Evolutionary conservation across 92 coral and sea anemone genomes (phyloP).

Genomic region (Montipora capitata): DNA sequence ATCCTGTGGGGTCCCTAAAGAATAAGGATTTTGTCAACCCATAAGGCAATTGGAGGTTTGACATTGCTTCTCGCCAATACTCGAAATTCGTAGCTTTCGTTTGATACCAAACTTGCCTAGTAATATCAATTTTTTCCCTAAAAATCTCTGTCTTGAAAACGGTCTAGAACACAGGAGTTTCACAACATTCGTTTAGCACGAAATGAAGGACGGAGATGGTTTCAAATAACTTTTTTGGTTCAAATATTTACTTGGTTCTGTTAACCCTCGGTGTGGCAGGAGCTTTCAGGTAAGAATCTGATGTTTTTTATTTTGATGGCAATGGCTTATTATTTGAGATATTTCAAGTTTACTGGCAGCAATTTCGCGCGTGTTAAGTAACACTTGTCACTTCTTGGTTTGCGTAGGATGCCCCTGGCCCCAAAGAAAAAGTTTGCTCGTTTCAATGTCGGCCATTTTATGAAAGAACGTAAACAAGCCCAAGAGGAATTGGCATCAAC

Average conservation of each 20-base stretch:
- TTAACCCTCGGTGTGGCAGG: not conserved
- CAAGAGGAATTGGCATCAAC: constrained; percentile 33
- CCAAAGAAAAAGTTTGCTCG: constrained; percentile 20
- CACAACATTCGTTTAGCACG: not conserved
- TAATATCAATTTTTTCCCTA: too few species aligned
- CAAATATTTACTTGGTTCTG: constrained; percentile 9
- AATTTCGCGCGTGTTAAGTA: constrained; percentile 23
- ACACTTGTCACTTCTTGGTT: constrained; percentile 32
- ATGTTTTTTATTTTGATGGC: constrained; percentile 36
- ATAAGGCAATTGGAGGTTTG: constrained; percentile 44
- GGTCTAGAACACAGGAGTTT: not conserved
- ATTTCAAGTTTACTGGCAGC: constrained; percentile 32
- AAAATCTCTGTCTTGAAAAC: constrained; percentile 32
- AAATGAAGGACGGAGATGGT: constrained; percentile 20
- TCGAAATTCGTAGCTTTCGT: constrained; percentile 11
- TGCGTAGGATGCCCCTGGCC: constrained; percentile 37
- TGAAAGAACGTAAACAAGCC: constrained; percentile 38
- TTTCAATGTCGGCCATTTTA: constrained; percentile 49
- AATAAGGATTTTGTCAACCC: constrained; percentile 44
- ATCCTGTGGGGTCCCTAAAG: constrained; percentile 23
- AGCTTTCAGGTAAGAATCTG: constrained; percentile 51
- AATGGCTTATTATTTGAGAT: constrained; percentile 3
- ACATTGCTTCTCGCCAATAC: constrained; percentile 52
- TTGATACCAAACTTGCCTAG: constrained; percentile 40
- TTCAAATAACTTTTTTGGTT: constrained; percentile 26